These are phyloP conservation scores for Halichoerus grypus DNA, from an alignment of 2,113 vertebrate genomes.

Conservation along the genomic window DNA sequence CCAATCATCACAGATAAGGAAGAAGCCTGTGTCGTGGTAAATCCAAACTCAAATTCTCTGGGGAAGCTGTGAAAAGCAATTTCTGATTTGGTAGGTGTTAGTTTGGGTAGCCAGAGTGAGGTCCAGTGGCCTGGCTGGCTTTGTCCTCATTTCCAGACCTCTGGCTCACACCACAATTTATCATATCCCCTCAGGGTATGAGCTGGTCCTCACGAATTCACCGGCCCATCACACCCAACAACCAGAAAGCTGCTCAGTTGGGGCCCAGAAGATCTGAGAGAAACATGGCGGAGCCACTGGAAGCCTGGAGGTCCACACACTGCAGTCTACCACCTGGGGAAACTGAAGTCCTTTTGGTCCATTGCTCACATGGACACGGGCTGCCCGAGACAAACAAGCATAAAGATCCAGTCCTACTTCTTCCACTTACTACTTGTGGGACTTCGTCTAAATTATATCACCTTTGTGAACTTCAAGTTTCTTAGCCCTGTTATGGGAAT, in stretches of 20 bases:
- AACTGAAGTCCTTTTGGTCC: not conserved
- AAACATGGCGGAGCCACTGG: not conserved
- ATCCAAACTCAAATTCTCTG: not conserved
- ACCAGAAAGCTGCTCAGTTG: not conserved
- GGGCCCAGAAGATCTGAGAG: not conserved
- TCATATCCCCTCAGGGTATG: not conserved
- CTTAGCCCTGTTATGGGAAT: not conserved
- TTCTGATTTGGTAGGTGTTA: not conserved
- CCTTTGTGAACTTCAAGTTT: not conserved
- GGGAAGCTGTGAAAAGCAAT: not conserved
- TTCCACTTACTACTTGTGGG: not conserved
- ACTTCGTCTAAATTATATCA: not conserved
- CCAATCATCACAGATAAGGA: not conserved
- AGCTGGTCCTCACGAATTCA: not conserved
- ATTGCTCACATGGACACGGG: no score
- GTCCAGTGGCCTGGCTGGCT: not conserved
- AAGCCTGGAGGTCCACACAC: not conserved
- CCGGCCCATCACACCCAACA: not conserved
- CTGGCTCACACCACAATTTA: not conserved
- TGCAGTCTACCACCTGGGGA: fast-evolving
- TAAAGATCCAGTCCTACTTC: not conserved
- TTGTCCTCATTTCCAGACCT: not conserved
- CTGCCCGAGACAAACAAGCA: not conserved
- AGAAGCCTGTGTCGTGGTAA: not conserved
- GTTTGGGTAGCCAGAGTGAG: not conserved